Evolutionary conservation across 2,797 vertebrate genomes (phyloP), one percentile per base, ranked within the genome.

Genomic region (Catamblyrhynchus diadema): DNA sequence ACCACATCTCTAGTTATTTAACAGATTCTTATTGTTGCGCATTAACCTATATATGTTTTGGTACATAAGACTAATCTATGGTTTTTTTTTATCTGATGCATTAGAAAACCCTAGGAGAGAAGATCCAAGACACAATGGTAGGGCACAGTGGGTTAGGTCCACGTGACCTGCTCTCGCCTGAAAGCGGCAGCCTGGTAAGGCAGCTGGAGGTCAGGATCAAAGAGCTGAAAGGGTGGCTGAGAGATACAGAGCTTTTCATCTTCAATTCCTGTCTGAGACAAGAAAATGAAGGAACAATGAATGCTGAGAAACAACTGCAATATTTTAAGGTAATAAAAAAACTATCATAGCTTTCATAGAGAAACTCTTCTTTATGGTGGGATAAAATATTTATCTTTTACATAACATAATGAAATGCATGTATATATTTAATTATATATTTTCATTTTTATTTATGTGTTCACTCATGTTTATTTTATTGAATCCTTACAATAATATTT

Each of bases 201-300:
- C 99, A 99, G 98, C 99, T 99, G 98, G 99, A 99, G 98, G 97
- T 98, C 95, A 98, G 98, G 50, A 99, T 99, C 97, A 99, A 99
- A 97, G 99, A 99, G 95, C 98, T 99, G 97, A 99, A 99, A 98
- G 98, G 98, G 44, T 99, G 99, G 99, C 98, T 99, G 88, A 97
- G 99, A 96, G 99, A 99, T 98, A 99, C 99, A 5, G 99, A 99
- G 98, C 98, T 99, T 92, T 98, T 99, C 98, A 99, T 99, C 98
- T 99, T 99, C 98, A 99, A 99, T 98, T 98, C 99, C 94, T 99
- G 99, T 94, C 98, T 99, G 95, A 97, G 98, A 96, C 98, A 98
- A 95, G 98, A 98, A 96, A 98, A 98, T 88, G 98, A 98, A 97
- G 98, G 97, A 94, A 97, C 97, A 98, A 97, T 97, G 96, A 97